A percentile compares a stretch with the other conserved stretches of the same genome.
phyloP scores from a whole-genome alignment of 2,797 vertebrate species.

The Silurus lanzhouensis region DNA sequence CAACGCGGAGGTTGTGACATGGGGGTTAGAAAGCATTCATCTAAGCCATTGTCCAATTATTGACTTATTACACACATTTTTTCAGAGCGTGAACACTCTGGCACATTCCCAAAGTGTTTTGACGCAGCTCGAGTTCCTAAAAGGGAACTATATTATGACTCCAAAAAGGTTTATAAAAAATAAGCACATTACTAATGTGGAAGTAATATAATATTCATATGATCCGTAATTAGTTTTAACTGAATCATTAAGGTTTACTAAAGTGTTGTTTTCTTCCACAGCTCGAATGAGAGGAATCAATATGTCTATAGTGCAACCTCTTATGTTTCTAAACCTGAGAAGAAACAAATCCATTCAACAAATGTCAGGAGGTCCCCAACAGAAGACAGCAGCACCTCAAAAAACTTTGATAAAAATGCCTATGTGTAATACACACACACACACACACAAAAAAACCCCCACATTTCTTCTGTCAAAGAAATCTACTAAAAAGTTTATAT shows the following conservation, averaged over 20 bases:
- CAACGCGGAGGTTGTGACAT: no score
- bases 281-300: conserved; percentile 68
- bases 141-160: neutral
- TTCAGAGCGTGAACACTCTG: no score
- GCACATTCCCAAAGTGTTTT: no score
- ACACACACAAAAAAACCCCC: neutral
- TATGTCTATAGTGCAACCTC: conserved; percentile 80
- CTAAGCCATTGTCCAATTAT: no score
- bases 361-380: conserved; percentile 68
- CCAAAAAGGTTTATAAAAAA: neutral
- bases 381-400: conserved; percentile 76
- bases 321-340: conserved; percentile 77
- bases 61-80: no score
- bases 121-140: no score
- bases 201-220: neutral
- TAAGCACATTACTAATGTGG: neutral
- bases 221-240: neutral
- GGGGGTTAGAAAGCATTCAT: no score
- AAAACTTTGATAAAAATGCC: conserved; percentile 92
- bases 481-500: neutral
- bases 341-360: conserved; percentile 68
- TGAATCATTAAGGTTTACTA: neutral
- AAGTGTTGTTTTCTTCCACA: conserved; percentile 50
- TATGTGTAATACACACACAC: conserved; percentile 80
- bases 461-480: neutral